Percentiles rank a stretch among this genome's conserved stretches.
phyloP scores from a whole-genome alignment of 30 jellyfish, hydroid and myxozoan genomes.

The Sanderia malayensis region DNA sequence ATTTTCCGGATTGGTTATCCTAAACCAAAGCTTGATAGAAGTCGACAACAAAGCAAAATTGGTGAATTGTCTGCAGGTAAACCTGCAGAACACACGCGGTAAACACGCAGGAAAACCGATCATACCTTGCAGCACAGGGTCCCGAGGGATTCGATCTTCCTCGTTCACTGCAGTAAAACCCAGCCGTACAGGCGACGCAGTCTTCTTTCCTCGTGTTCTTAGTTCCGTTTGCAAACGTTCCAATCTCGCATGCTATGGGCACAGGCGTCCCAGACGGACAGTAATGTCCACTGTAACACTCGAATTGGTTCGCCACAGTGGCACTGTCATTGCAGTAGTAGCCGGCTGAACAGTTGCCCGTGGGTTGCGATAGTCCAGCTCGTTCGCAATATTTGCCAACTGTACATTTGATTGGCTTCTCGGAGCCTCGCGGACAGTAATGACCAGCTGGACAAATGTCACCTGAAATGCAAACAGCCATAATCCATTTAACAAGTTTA shows the following conservation, averaged over 20 bases:
- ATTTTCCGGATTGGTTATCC: too few species aligned
- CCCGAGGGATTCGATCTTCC: conserved; percentile 55
- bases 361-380: conserved; percentile 77
- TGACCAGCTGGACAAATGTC: conserved; percentile 78
- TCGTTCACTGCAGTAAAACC: conserved; percentile 63
- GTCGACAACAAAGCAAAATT: too few species aligned
- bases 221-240: conserved; percentile 76
- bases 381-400: conserved; percentile 86
- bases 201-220: conserved; percentile 47
- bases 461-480: conserved; percentile 41
- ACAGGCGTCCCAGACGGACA: conserved; percentile 73
- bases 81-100: too few species aligned
- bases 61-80: too few species aligned
- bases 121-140: conserved; percentile 56
- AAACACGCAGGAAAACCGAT: background rate
- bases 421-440: conserved; percentile 69
- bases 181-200: conserved; percentile 79
- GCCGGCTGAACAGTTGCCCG: conserved; percentile 90
- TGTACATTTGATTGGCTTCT: conserved; percentile 62
- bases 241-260: conserved; percentile 74
- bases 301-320: conserved; percentile 63
- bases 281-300: conserved; percentile 80
- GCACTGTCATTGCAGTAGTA: conserved; percentile 77
- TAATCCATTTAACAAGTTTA: background rate
- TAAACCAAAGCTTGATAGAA: too few species aligned